These are phyloP conservation scores for Uloborus plumipes DNA, from an alignment of 2,888 invertebrate genomes.

Conservation along the genomic window DNA sequence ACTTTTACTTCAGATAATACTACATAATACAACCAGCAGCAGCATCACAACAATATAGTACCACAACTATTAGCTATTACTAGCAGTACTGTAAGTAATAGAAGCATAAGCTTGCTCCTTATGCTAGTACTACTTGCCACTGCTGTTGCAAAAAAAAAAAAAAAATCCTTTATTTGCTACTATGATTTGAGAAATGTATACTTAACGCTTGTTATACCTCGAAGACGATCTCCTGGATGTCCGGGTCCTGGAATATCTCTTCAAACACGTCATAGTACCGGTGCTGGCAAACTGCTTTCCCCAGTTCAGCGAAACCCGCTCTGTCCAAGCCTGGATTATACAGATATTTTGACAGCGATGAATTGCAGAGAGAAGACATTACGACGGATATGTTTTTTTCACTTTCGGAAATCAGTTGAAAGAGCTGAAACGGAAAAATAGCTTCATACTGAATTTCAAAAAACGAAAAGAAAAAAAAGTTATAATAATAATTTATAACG, in stretches of 20 bases:
- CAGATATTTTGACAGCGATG: constrained; percentile 34
- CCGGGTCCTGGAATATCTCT: constrained; percentile 51
- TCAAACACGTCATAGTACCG: constrained; percentile 45
- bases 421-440: constrained; percentile 20
- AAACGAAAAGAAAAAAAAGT: too few relatives aligned
- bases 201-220: constrained; percentile 8
- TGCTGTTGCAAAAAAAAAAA: too few relatives aligned
- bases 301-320: constrained; percentile 16
- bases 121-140: too few relatives aligned
- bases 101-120: too few relatives aligned
- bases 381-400: constrained; percentile 34
- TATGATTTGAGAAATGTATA: background rate
- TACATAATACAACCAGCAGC: too few relatives aligned
- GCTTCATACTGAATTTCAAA: background rate
- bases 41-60: too few relatives aligned
- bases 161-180: too few relatives aligned
- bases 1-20: too few relatives aligned
- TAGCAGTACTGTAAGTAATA: too few relatives aligned
- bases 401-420: constrained; percentile 21
- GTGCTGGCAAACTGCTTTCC: constrained; percentile 29
- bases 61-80: too few relatives aligned
- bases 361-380: constrained; percentile 39
- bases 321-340: constrained; percentile 47
- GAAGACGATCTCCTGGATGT: constrained; percentile 54
- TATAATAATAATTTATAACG: too few relatives aligned